Base-by-base conservation (phyloP, 2,888 invertebrate species). In the Boloria euphrosyne region DNA sequence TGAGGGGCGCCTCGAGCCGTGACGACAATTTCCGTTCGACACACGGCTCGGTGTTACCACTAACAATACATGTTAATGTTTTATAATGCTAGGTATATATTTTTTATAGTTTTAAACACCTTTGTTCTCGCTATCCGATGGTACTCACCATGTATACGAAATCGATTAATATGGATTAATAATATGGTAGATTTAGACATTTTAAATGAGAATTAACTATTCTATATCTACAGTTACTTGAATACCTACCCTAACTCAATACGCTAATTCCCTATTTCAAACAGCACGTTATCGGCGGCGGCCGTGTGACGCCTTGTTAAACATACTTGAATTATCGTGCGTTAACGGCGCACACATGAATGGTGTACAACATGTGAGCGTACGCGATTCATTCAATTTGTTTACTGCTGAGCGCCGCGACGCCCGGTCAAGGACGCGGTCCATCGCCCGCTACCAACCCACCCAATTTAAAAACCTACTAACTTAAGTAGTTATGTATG, bases 301-400 rank as follows among this genome's bases (percentile, higher is more conserved):
- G 50, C 78, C 62, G 78, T 77, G 73, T 76, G 80, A 86, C 80
- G 82, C 82, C 81, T 78, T 81, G 83, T 84, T 81, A 81, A 85
- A 86, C 85, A 83, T 81, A 80, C 82, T 85, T 82, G 86, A 87
- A 83, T 85, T 86, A 86, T 87, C 86, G 83, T 85, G 85, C 85
- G 84, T 85, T 86, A 84, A 85, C 87, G 84, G 84, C 83, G 80
- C 85, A 84, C 89, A 88, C 85, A 89, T 90, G 90, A 92, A 92
- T 91, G 90, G 87, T 84, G 80, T 80, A 81, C 78, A 66, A 82
- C 79, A 81, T 82, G 82, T 81, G 83, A 82, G 82, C 83, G 86
- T 89, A 89, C 89, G 88, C 90, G 85, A 83, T 87, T 87, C 90
- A 91, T 92, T 90, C 90, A 91, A 90, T 87, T 87, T 87, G 89